Conservation (phyloP, 2,113 vertebrate species). For the Agelaius phoeniceus region DNA sequence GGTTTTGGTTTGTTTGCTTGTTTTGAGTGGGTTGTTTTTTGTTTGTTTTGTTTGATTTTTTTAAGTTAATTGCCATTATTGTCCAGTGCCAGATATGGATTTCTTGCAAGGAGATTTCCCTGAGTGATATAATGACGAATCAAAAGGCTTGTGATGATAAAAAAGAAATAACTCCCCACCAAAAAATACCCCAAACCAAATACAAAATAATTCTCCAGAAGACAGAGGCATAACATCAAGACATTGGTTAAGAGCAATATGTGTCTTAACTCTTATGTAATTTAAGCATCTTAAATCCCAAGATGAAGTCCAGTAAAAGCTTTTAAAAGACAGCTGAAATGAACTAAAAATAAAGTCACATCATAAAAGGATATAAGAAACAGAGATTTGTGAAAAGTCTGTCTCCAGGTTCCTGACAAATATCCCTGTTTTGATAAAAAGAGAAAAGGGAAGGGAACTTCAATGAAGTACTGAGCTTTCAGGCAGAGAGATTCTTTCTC, state of each 20-base stretch:
- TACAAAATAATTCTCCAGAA: background rate
- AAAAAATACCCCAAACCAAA: background rate
- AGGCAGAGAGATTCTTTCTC: background rate
- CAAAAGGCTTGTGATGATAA: background rate
- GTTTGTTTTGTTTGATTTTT: background rate
- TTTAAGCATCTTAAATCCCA: background rate
- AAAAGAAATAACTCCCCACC: background rate
- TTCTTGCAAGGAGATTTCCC: background rate
- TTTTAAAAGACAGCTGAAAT: background rate
- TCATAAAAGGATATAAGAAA: background rate
- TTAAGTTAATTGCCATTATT: background rate
- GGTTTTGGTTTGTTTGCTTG: too few relatives aligned
- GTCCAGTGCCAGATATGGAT: background rate
- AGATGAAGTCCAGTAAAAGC: background rate
- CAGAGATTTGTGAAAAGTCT: background rate
- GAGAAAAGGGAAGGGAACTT: background rate
- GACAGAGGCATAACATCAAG: background rate
- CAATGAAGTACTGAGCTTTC: background rate
- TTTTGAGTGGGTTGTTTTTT: background rate
- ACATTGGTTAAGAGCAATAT: background rate
- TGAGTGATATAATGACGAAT: background rate
- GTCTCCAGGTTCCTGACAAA: background rate
- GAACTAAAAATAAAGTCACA: background rate
- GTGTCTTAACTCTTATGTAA: fast-evolving
- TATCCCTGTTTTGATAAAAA: background rate